Evolutionary conservation across 2,888 invertebrate species (phyloP), one percentile per base, ranked within the genome.

Genomic region (Actias luna): DNA sequence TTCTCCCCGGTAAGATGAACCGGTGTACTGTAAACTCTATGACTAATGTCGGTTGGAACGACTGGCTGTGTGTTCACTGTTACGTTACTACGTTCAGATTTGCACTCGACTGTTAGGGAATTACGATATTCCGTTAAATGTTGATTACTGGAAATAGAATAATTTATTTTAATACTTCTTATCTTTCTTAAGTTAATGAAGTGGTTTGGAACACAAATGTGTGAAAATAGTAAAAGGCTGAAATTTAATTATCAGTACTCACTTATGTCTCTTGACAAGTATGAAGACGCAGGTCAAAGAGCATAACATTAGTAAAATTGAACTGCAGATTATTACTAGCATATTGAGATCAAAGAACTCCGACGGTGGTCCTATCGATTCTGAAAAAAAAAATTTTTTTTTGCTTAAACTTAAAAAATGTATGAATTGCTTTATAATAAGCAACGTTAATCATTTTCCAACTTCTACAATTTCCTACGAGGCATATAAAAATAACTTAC

Each of bases 301-400:
- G 62, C 93, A 93, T 3, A 93, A 79, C 73, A 88, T 82, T 5
- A 93, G 76, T 0, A 93, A 75, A 36, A 92, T 84, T 0, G 92
- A 92, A 67, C 93, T 93, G 78, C 91, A 92, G 1, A 91, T 84
- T 35, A 93, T 93, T 12, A 93, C 92, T 25, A 93, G 68, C 86
- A 92, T 87, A 57, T 92, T 93, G 22, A 93, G 70, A 63, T 93
- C 93, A 10, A 92, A 75, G 35, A 81, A 83, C 10, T 93, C 93
- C 1, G 88, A 83, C 0, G 93, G 93, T 0, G 91, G 93, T 1
- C 91, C 92, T 12, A 93, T 88, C 5, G 90, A 79, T 67, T 92
- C 93, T 93, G 86, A 58, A 88, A 88, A 22, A 46, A 50, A 29
- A 22, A 12, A 39, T 39, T 1, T 33, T 2, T 5, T 18, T n/a